Percentiles rank a stretch among this genome's conserved stretches.
Conservation (phyloP, 2,113 vertebrate genomes). For the Procavia capensis region DNA sequence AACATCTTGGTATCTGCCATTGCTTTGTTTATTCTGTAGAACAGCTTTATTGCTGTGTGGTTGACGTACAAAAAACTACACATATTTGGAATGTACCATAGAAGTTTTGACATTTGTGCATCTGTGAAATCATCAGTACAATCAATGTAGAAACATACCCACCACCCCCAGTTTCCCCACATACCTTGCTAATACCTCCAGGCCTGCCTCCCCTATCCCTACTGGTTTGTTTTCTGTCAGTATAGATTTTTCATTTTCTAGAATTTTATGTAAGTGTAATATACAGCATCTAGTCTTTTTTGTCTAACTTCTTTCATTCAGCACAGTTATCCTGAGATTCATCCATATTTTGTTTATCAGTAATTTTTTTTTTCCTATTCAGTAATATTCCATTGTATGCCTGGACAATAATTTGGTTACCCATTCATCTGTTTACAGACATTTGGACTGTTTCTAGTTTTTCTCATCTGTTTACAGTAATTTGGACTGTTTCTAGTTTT, state of each 20-base stretch:
- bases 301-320: not conserved
- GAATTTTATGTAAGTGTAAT: not conserved
- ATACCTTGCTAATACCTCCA: not conserved
- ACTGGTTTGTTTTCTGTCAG: not conserved
- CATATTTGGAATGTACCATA: not conserved
- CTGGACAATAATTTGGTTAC: not conserved
- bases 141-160: not conserved
- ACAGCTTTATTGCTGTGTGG: not conserved
- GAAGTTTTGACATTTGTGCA: not conserved
- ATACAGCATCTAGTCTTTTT: not conserved
- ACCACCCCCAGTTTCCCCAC: not conserved
- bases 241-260: not conserved
- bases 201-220: not conserved
- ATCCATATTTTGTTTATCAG: not conserved
- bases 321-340: not conserved
- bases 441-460: not conserved
- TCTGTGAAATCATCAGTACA: not conserved
- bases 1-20: not conserved
- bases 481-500: not conserved
- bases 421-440: not conserved
- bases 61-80: not conserved
- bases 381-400: not conserved
- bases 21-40: not conserved
- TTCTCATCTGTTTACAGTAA: not conserved
- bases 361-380: not conserved